Base-by-base conservation (phyloP, 2,888 invertebrate genomes). In the Coremacera marginata region DNA sequence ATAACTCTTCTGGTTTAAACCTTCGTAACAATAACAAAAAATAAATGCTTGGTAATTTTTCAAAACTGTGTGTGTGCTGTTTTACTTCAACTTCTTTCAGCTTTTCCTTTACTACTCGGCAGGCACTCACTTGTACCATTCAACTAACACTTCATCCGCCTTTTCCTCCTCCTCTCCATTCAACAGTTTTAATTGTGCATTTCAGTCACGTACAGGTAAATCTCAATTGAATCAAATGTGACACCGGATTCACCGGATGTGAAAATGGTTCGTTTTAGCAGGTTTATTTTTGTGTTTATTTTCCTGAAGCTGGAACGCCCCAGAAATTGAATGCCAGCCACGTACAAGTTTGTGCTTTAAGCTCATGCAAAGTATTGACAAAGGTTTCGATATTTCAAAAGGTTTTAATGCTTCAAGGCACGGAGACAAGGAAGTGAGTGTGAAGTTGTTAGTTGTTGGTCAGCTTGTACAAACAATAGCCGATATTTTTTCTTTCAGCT, bases 151-250 rank as follows among this genome's bases (percentile, higher is more conserved):
- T 44, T 44, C 44, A 44, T 44, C 3, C 60, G 3, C 60, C 60
- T 19, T 27, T 22, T 7, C 27, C 60, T 11, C n/a, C n/a, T 34
- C 7, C n/a, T 8, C 34, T 2, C 51, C n/a, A 25, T 51, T 25
- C 68, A 25, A 51, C 68, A 25, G 49, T 22, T 84, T 84, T 84
- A 85, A 84, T 85, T 85, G 83, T 84, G 84, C 83, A 85, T 85
- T 86, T 85, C 83, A 85, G 85, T 85, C 85, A 85, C 85, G 85
- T 85, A 82, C 85, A 84, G 84, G 85, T 84, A 85, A 85, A 85
- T 85, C 85, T 85, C 85, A 86, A 85, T 86, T 85, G 85, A 85
- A 86, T 85, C 85, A 83, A 85, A 85, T 86, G 86, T 86, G 86
- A 86, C 85, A 84, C 84, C 86, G 85, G 85, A 85, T 85, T 84